Percentiles rank a stretch among this genome's conserved stretches.
Evolutionary conservation across 92 coral and sea anemone species (phyloP).

Genomic region (Phenganax subtilis): DNA sequence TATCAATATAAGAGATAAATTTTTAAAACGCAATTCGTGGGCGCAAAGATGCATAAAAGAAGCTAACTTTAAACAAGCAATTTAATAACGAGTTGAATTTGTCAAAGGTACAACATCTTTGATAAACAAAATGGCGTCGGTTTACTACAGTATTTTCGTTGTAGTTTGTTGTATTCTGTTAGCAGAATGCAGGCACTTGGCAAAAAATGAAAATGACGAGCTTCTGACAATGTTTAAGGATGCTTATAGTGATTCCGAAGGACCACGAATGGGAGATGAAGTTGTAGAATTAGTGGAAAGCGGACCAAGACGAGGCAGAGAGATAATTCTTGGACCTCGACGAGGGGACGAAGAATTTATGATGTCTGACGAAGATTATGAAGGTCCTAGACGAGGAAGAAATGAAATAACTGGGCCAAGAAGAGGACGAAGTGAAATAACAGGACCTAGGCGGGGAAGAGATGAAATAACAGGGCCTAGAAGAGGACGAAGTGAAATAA

Average conservation of each 20-base stretch:
- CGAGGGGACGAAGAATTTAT: conserved; percentile 7
- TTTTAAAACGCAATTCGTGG: conserved; percentile 18
- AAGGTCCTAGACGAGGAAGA: conserved; percentile 48
- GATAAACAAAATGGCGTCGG: neutral
- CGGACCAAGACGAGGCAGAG: conserved; percentile 10
- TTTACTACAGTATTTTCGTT: conserved; percentile 1
- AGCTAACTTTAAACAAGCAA: neutral
- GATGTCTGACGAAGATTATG: no score
- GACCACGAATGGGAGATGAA: conserved; percentile 43
- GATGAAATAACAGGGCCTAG: conserved; percentile 47
- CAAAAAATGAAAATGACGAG: neutral
- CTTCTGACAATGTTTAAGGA: conserved; percentile 34
- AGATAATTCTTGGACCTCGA: conserved; percentile 36
- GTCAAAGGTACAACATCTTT: neutral
- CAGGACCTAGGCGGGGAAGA: conserved; percentile 68
- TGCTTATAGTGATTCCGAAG: conserved; percentile 54
- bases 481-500: conserved; percentile 53
- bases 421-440: conserved; percentile 38
- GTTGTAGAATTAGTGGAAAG: conserved; percentile 16
- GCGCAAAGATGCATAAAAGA: conserved; percentile 18
- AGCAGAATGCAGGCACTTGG: conserved; percentile 10
- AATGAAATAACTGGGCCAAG: conserved; percentile 36
- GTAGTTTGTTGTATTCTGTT: conserved; percentile 40
- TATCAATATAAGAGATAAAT: neutral
- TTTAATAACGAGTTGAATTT: neutral